These are phyloP conservation scores for Periphyllus acericola DNA, from an alignment of 2,888 invertebrate species.

Conservation along the genomic window DNA sequence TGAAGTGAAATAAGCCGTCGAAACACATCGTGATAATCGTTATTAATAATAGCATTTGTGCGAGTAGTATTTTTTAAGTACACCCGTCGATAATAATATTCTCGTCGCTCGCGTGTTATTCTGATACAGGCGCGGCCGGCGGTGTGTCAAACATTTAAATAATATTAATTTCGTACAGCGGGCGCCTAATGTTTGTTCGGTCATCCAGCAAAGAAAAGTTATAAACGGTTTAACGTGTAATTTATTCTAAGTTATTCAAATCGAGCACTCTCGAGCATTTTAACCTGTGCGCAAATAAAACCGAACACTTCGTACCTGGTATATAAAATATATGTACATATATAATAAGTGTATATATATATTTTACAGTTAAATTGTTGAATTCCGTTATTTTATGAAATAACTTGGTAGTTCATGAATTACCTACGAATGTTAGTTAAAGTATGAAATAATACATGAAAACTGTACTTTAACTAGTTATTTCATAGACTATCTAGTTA, in stretches of 20 bases:
- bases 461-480: no score
- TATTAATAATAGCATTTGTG: neutral
- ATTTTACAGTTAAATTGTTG: no score
- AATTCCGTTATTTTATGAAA: no score
- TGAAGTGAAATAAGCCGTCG: neutral
- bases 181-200: neutral
- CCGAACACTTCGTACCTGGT: no score
- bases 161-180: neutral
- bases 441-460: no score
- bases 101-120: neutral
- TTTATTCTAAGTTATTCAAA: neutral
- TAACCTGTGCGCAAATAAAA: constrained; percentile 11
- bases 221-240: neutral
- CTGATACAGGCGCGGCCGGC: no score
- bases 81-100: neutral
- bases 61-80: neutral
- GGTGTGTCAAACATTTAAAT: neutral
- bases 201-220: neutral
- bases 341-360: no score
- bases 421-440: no score
- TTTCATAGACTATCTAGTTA: no score
- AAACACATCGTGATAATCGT: neutral
- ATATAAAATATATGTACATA: no score
- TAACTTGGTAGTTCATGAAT: no score
- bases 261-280: neutral